Evolutionary conservation across 1,140 invertebrate species (phyloP), one percentile per base, ranked within the genome.

Genomic region (Panagrolaimus sp.): DNA sequence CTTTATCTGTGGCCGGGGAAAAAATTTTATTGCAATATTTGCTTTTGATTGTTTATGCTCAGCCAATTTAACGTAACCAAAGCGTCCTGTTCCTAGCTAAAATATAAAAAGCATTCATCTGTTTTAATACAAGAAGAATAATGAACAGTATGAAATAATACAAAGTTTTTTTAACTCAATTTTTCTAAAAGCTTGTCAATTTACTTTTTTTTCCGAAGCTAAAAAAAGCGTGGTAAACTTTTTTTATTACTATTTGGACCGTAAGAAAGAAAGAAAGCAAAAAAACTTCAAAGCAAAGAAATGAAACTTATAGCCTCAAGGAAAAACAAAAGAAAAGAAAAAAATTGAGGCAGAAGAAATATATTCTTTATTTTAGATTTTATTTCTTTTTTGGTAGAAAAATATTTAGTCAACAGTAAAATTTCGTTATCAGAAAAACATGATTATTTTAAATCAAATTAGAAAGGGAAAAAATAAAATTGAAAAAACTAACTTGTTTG

Each of bases 51-150:
- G 74, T 53, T 76, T 77, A 53, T 80, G 78, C 51, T 80, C 79
- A 16, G 75, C 77, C 16, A 80, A 67, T 70, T 82, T 81, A 13
- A 82, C 66, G 47, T 63, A 79, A 11, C 78, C 78, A 57, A 80
- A 80, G 53, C 78, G 69, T 13, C 79, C 78, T 23, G 77, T 78
- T 38, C 77, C 77, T 27, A 78, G 66, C 77, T 78, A 66, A 66
- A 79, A 68, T 61, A 73, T 27, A n/a, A n/a, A n/a, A n/a, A n/a
- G n/a, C n/a, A n/a, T n/a, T n/a, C n/a, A n/a, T 38, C 7, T 38
- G 31, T 7, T 38, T 38, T 38, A 38, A 38, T 38, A 38, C 31
- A 38, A 38, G 7, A 38, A 38, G 7, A 38, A 38, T 4, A 7
- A 38, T 4, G 47, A 23, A n/a, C 47, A 48, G 20, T n/a, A 2